Percentiles rank a stretch among this genome's conserved stretches.
Evolutionary conservation across 2,797 vertebrate genomes (phyloP).

Genomic region (Paedocypris micromegethes): DNA sequence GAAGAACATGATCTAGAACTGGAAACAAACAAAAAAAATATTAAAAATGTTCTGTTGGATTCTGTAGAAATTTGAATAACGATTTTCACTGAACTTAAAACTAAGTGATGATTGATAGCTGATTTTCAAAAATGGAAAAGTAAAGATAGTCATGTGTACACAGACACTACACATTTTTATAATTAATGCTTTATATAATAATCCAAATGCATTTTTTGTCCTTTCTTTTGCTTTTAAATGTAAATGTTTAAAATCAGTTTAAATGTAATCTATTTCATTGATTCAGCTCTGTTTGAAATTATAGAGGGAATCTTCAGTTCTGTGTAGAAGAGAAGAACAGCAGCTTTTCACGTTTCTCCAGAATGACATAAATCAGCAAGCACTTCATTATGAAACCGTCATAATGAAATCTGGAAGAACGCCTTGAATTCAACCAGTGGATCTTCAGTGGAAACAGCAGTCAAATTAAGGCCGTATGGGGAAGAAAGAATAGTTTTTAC

Average conservation of each 20-base stretch:
- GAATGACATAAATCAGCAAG: conserved; percentile 41
- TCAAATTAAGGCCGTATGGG: conserved; percentile 20
- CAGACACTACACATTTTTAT: too few relatives aligned
- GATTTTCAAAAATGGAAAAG: too few relatives aligned
- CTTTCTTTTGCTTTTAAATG: too few relatives aligned
- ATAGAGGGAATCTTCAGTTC: conserved; percentile 24
- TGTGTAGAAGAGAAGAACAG: conserved; percentile 19
- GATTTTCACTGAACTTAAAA: too few relatives aligned
- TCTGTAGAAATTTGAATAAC: too few relatives aligned
- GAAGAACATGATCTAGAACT: background rate
- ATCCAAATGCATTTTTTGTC: too few relatives aligned
- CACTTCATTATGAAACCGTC: conserved; percentile 30
- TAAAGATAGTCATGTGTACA: too few relatives aligned
- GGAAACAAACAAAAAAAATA: too few relatives aligned
- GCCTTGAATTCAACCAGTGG: conserved; percentile 34
- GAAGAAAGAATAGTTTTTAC: conserved; percentile 8
- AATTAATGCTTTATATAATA: too few relatives aligned
- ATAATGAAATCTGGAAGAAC: conserved; percentile 39
- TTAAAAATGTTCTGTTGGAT: too few relatives aligned
- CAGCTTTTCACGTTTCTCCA: conserved; percentile 26
- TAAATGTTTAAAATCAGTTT: too few relatives aligned
- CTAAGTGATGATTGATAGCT: too few relatives aligned
- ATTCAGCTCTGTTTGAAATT: conserved; percentile 39
- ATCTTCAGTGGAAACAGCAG: conserved; percentile 23
- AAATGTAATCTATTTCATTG: conserved; percentile 17